Evolutionary conservation across 2,113 vertebrate genomes (phyloP).

Genomic region (Saccopteryx bilineata): DNA sequence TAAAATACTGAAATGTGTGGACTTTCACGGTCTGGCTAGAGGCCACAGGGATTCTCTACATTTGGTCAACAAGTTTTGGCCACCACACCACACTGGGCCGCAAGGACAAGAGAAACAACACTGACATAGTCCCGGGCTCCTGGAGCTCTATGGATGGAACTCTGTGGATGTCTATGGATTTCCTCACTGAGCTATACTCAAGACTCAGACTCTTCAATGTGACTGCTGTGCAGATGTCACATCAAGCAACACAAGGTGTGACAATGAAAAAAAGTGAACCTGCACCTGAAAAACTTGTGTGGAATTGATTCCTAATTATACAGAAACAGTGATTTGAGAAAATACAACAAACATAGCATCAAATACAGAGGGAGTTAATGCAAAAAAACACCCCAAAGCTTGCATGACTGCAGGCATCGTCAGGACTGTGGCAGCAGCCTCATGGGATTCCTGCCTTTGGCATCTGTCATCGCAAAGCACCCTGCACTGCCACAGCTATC

Average conservation of each 20-base stretch:
- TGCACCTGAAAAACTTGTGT: background rate
- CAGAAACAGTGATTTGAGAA: background rate
- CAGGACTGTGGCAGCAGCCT: too few species aligned
- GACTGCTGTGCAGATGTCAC: background rate
- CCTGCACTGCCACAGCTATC: background rate
- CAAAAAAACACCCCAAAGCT: background rate
- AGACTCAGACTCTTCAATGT: background rate
- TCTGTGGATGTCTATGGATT: background rate
- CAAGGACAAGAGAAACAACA: background rate
- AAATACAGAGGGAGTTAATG: background rate
- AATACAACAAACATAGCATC: accelerated
- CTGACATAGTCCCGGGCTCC: background rate
- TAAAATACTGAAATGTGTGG: background rate
- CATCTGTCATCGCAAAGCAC: background rate
- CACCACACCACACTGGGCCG: accelerated
- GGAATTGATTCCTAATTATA: background rate
- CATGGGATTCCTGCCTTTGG: background rate
- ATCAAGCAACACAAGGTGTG: background rate
- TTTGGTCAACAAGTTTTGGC: background rate
- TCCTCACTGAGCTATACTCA: background rate
- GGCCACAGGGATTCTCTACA: background rate
- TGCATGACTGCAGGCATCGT: background rate
- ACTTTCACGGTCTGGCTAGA: background rate
- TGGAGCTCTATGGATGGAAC: background rate
- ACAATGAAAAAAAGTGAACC: background rate